A percentile compares a stretch with the other conserved stretches of the same genome.
phyloP scores from a whole-genome alignment of 2,888 invertebrate genomes.

The Torymus auratus region DNA sequence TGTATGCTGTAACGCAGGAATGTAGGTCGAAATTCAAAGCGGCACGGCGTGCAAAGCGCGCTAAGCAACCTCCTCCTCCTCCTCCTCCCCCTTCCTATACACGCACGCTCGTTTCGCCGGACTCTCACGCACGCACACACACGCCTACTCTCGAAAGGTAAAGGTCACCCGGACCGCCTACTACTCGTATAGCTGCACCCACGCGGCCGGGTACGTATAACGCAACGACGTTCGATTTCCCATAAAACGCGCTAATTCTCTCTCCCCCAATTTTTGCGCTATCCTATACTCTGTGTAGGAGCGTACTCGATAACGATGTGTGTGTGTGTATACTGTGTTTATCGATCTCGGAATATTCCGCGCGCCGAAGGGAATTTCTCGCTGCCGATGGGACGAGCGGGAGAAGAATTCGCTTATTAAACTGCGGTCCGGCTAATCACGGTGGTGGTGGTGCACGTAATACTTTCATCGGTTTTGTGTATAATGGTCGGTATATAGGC shows the following conservation, averaged over 20 bases:
- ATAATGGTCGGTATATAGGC: too few species aligned
- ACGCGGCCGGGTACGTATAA: background rate
- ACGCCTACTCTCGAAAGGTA: slow-evolving; percentile 66
- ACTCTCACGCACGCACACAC: slow-evolving; percentile 53
- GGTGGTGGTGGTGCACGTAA: too few species aligned
- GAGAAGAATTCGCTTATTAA: background rate
- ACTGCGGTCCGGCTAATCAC: too few species aligned
- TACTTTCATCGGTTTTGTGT: too few species aligned
- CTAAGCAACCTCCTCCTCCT: too few species aligned
- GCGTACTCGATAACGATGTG: too few species aligned
- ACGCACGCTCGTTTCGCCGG: slow-evolving; percentile 12
- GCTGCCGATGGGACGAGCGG: background rate
- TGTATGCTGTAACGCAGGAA: background rate
- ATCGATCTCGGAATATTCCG: background rate
- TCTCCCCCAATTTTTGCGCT: too few species aligned
- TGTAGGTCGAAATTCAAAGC: slow-evolving; percentile 15
- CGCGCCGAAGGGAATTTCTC: background rate
- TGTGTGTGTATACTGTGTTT: too few species aligned
- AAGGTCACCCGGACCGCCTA: slow-evolving; percentile 64
- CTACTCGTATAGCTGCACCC: too few species aligned
- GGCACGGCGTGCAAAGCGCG: background rate
- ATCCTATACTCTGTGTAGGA: too few species aligned
- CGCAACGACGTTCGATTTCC: too few species aligned
- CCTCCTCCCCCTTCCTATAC: slow-evolving; percentile 2
- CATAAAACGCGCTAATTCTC: too few species aligned